Base-by-base conservation (phyloP, 2,797 vertebrate genomes). In the Xenopus petersii region DNA sequence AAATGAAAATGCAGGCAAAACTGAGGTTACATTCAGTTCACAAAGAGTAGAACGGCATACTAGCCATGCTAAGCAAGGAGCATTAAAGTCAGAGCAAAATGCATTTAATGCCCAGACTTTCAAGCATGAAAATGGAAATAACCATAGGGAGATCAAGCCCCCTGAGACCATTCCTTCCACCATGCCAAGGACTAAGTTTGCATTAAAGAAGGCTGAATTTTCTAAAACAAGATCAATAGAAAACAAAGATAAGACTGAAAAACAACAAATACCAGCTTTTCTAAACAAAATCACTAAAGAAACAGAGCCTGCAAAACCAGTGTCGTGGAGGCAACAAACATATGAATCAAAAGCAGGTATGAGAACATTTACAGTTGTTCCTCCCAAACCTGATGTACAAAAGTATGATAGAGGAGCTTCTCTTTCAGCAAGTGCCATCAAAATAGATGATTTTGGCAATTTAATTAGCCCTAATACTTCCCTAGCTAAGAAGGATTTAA, bases 401-500 rank as follows among this genome's bases (percentile, higher is more conserved):
- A 85, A 80, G 61, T 90, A 89, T 0, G 85, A 84, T 55, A 87
- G 89, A 77, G 84, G 84, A 7, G 87, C 80, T 58, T 89, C 91
- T 2, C 73, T 89, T 42, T 89, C 88, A 8, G 71, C 77, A 1
- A 93, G 93, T 80, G 95, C 95, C 88, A 97, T 99, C 82, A 94
- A 93, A 83, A 98, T 99, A 13, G 96, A 99, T 6, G 94, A 98
- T 77, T 91, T 93, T 65, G 98, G 98, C 61, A 98, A 99, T 79
- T 91, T 99, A 86, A 86, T 99, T 77, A 88, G 73, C 63, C 83
- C 85, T 2, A 83, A 77, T 0, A 10, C 36, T 16, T 64, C 9
- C 10, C 55, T 66, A 1, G 84, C 78, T 75, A 86, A 77, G 80
- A 83, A 81, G 58, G 71, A 80, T 12, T 16, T 81, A 51, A 16